A percentile compares a stretch with the other conserved stretches of the same genome.
Evolutionary conservation across 2,888 invertebrate species (phyloP).

Genomic region (Anthophora plumipes): DNA sequence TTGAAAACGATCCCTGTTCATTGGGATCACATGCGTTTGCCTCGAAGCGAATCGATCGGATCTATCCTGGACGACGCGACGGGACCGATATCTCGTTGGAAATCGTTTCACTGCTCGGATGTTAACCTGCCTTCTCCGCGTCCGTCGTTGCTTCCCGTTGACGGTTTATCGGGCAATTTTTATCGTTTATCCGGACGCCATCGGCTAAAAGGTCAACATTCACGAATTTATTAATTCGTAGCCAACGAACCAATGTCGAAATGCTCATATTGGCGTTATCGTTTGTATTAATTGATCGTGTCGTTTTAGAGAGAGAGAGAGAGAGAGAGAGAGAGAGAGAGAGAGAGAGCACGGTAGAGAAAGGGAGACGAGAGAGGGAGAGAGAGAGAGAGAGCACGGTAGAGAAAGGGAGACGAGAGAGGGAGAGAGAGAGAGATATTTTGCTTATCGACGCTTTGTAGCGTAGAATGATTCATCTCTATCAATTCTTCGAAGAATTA

Average conservation of each 20-base stretch:
- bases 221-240: conserved; percentile 43
- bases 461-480: conserved; percentile 5
- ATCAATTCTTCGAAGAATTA: not conserved
- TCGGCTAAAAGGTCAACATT: conserved; percentile 37
- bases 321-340: not conserved
- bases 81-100: conserved; percentile 20
- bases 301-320: not conserved
- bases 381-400: too few species aligned
- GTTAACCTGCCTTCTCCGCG: not conserved
- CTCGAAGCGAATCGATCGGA: conserved; percentile 33
- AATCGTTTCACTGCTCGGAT: conserved; percentile 18
- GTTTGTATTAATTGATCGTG: conserved; percentile 50
- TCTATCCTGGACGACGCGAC: conserved; percentile 12
- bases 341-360: too few species aligned
- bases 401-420: too few species aligned
- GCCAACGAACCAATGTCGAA: not conserved
- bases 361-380: too few species aligned
- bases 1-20: conserved; percentile 36
- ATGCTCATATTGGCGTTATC: conserved; percentile 12
- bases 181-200: conserved; percentile 25
- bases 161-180: conserved; percentile 52
- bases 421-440: too few species aligned
- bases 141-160: conserved; percentile 36
- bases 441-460: not conserved
- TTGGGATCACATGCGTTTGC: not conserved